These are phyloP conservation scores for Sinohyriopsis cumingii DNA, from an alignment of 2,888 invertebrate genomes.

Conservation along the genomic window DNA sequence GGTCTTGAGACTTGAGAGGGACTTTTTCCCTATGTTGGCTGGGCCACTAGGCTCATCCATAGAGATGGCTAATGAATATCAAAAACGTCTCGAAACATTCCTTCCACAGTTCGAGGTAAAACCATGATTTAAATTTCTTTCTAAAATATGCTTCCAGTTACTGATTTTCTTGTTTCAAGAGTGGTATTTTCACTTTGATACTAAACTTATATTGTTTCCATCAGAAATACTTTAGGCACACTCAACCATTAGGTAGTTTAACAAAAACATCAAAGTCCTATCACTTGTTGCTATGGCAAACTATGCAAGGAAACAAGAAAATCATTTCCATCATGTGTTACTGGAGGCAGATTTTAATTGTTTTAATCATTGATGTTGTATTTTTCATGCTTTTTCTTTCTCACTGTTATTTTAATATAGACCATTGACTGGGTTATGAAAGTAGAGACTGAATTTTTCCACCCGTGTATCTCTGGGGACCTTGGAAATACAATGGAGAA, in stretches of 20 bases:
- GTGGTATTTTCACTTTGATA: no score
- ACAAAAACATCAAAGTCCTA: no score
- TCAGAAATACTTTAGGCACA: no score
- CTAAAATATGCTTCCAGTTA: not conserved
- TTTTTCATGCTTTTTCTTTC: constrained; percentile 4
- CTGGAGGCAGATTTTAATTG: constrained; percentile 2
- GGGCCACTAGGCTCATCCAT: constrained; percentile 77
- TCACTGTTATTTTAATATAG: constrained; percentile 38
- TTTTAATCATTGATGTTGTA: constrained; percentile 16
- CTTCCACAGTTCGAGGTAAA: constrained; percentile 68
- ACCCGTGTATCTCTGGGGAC: constrained; percentile 63
- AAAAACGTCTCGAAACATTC: constrained; percentile 68
- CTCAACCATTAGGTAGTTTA: no score
- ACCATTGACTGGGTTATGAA: constrained; percentile 66
- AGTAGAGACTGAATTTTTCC: constrained; percentile 64
- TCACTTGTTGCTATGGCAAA: no score
- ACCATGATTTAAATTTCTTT: not conserved
- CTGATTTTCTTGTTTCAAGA: not conserved
- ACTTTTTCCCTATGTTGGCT: constrained; percentile 84
- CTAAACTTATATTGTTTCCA: no score
- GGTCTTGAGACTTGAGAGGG: constrained; percentile 78
- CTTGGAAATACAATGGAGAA: constrained; percentile 59
- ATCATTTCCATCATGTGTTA: not conserved
- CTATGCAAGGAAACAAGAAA: not conserved
- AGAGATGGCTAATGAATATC: constrained; percentile 61